Percentiles rank a stretch among this genome's conserved stretches.
Conservation (phyloP, 2,888 invertebrate species). For the Pemphredon lugubris region DNA sequence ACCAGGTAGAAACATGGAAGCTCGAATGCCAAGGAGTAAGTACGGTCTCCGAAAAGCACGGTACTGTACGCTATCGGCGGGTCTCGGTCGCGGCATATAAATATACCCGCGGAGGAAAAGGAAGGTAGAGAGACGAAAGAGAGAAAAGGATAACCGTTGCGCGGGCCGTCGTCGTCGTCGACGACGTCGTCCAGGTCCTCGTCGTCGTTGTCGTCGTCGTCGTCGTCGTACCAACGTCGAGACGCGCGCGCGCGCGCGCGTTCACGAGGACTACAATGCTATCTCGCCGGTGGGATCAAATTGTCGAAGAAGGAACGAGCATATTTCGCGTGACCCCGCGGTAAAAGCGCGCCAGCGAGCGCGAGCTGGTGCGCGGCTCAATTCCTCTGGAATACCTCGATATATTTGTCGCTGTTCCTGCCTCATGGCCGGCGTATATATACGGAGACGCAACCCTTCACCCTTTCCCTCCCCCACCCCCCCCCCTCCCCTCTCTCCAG, state of each 20-base stretch:
- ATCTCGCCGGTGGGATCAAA: slow-evolving; percentile 77
- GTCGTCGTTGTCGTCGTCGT: slow-evolving; percentile 21
- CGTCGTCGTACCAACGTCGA: slow-evolving; percentile 8
- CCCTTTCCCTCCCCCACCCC: slow-evolving; percentile 17
- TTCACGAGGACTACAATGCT: slow-evolving; percentile 75
- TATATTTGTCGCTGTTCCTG: slow-evolving; percentile 76
- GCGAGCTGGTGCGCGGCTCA: slow-evolving; percentile 70
- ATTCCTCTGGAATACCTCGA: slow-evolving; percentile 78
- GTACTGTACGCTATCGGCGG: slow-evolving; percentile 53
- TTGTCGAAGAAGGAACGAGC: slow-evolving; percentile 78
- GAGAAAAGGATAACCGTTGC: slow-evolving; percentile 12
- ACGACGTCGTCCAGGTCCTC: slow-evolving; percentile 18
- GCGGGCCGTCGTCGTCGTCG: slow-evolving; percentile 15
- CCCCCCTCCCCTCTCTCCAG: slow-evolving; percentile 13
- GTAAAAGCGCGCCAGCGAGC: slow-evolving; percentile 57
- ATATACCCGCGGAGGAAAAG: slow-evolving; percentile 63
- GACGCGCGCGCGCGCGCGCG: slow-evolving; percentile 34
- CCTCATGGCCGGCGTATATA: slow-evolving; percentile 37
- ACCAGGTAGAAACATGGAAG: too few relatives aligned
- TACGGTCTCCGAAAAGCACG: slow-evolving; percentile 47
- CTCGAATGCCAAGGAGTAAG: slow-evolving; percentile 49
- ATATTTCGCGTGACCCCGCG: slow-evolving; percentile 78
- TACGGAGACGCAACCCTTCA: slow-evolving; percentile 51
- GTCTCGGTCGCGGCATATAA: slow-evolving; percentile 71
- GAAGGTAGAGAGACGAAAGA: not conserved